Percentiles rank a stretch among this genome's conserved stretches.
These are phyloP conservation scores for Nannospalax galili DNA, from an alignment of 2,113 vertebrate species.

Conservation along the genomic window DNA sequence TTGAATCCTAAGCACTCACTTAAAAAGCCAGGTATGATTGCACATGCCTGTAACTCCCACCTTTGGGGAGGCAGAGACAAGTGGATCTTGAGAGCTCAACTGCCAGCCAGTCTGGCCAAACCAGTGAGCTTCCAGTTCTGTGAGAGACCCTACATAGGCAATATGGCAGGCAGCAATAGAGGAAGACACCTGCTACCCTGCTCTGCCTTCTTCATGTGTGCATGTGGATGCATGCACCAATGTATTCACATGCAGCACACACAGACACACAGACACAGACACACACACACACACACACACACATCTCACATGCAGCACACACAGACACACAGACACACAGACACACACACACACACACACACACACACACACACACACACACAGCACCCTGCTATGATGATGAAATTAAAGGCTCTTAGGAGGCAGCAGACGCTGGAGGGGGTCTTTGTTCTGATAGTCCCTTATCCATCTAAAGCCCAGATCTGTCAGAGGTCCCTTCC, in stretches of 20 bases:
- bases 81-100: neutral
- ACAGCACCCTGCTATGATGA: neutral
- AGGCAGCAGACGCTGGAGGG: neutral
- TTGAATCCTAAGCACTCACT: neutral
- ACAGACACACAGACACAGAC: no score
- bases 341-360: neutral
- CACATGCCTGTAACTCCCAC: neutral
- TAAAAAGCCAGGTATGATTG: neutral
- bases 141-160: neutral
- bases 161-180: neutral
- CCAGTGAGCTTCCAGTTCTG: neutral
- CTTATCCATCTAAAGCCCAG: neutral
- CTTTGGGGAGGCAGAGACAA: neutral
- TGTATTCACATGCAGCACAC: neutral
- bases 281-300: neutral
- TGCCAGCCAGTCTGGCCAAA: neutral
- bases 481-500: neutral
- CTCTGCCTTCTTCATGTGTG: neutral
- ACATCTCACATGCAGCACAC: no score
- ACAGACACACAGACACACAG: fast-evolving
- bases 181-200: neutral
- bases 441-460: neutral
- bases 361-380: neutral
- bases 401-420: neutral
- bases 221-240: neutral